Base-by-base conservation (phyloP, 2,888 invertebrate species). In the Tetheella fluctuosa region DNA sequence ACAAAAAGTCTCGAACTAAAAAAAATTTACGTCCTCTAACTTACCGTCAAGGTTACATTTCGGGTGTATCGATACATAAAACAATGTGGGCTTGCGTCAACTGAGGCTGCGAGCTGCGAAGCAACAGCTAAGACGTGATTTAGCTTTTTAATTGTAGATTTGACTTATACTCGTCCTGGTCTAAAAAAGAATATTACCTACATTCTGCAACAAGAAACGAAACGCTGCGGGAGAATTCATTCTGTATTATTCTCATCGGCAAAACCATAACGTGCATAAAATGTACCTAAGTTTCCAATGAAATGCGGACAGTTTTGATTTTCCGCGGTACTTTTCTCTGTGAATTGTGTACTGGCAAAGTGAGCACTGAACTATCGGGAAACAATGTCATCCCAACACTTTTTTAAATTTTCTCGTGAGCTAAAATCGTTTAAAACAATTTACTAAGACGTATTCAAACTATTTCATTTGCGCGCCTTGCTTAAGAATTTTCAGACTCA, bases 1-100 rank as follows among this genome's bases (percentile, higher is more conserved):
- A 79, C 85, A 90, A 90, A 90, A 91, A 89, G 79, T 77, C 66
- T 75, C 63, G 71, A 73, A 73, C 71, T 80, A 83, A 86, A 86
- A 88, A 86, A 80, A 67, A 59, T 30, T 52, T 70, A 73, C 71
- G 86, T 85, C 88, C 88, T 88, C 85, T 81, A 75, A 74, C 67
- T 69, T 71, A 63, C 62, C 63, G 72, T 75, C 82, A 89, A 86
- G 86, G 86, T 85, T 76, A 76, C 60, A 65, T 82, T 78, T 77
- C 58, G 70, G 68, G 63, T 77, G 70, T 83, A 77, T 80, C 77
- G 69, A 67, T 69, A 70, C 69, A 70, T 77, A 80, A 85, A 79
- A 85, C 84, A 85, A 83, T 81, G 78, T 73, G 68, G 64, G 70
- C 64, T 79, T 76, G 76, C 81, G 77, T 80, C 81, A 77, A 77